These are phyloP conservation scores for Myotis daubentonii DNA, from an alignment of 2,797 vertebrate genomes.

Conservation along the genomic window DNA sequence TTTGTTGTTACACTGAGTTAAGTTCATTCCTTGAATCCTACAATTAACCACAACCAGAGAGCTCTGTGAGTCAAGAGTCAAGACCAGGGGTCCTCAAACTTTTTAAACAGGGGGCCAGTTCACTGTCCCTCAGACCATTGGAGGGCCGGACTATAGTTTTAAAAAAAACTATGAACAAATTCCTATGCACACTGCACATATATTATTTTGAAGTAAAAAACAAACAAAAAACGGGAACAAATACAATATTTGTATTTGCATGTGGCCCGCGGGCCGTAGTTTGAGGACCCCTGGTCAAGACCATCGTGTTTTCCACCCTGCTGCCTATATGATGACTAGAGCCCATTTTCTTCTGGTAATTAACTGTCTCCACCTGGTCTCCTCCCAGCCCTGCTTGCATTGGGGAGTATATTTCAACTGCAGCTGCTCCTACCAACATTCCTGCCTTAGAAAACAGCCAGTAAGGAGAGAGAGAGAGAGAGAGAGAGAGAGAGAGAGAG, in stretches of 20 bases:
- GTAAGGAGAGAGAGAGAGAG: background rate
- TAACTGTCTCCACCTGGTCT: conserved; percentile 53
- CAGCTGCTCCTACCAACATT: conserved; percentile 45
- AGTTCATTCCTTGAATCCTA: conserved; percentile 13
- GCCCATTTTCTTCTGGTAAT: conserved; percentile 44
- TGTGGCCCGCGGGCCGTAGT: too few species aligned
- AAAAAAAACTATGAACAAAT: too few species aligned
- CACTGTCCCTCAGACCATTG: too few species aligned
- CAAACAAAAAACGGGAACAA: too few species aligned
- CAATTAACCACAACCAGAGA: conserved; percentile 31
- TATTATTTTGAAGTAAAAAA: too few species aligned
- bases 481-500: background rate
- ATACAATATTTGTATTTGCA: too few species aligned
- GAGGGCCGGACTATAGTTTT: too few species aligned
- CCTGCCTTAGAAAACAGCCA: conserved; percentile 23
- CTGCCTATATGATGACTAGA: background rate
- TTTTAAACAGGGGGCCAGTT: too few species aligned
- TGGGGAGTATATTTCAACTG: conserved; percentile 50
- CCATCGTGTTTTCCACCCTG: background rate
- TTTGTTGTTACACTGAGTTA: background rate
- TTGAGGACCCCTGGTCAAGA: background rate
- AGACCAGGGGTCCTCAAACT: too few species aligned
- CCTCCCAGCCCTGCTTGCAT: background rate
- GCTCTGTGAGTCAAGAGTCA: background rate
- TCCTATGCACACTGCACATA: too few species aligned